A percentile compares a stretch with the other conserved stretches of the same genome.
phyloP scores from a whole-genome alignment of 2,888 invertebrate genomes.

The Cantharis lateralis region DNA sequence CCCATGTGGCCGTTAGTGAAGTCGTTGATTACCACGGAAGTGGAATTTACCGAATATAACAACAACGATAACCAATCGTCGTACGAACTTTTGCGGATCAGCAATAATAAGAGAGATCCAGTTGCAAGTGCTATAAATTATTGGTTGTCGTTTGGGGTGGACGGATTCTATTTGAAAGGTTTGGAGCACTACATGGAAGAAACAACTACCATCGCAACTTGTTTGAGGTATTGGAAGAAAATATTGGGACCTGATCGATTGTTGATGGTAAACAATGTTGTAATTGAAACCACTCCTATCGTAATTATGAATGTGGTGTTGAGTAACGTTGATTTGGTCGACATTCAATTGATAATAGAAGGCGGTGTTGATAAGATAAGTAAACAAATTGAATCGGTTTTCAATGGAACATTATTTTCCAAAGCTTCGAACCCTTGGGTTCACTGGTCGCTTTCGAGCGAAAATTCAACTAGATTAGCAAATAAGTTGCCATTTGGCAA shows the following conservation, averaged over 20 bases:
- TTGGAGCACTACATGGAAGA: slow-evolving; percentile 70
- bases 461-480: slow-evolving; percentile 65
- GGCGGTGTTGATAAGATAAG: slow-evolving; percentile 64
- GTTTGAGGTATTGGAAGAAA: slow-evolving; percentile 71
- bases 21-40: slow-evolving; percentile 39
- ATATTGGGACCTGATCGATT: slow-evolving; percentile 66
- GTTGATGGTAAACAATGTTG: slow-evolving; percentile 68
- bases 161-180: slow-evolving; percentile 88
- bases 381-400: slow-evolving; percentile 61
- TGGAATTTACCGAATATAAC: slow-evolving; percentile 33
- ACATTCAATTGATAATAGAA: slow-evolving; percentile 66
- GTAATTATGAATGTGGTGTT: slow-evolving; percentile 65
- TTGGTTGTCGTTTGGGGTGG: slow-evolving; percentile 78
- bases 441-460: slow-evolving; percentile 77
- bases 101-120: slow-evolving; percentile 43
- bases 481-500: slow-evolving; percentile 62
- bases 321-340: slow-evolving; percentile 71
- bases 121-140: slow-evolving; percentile 66
- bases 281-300: slow-evolving; percentile 57
- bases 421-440: slow-evolving; percentile 73
- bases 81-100: slow-evolving; percentile 35
- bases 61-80: slow-evolving; percentile 35
- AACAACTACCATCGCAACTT: slow-evolving; percentile 60
- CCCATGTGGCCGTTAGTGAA: slow-evolving; percentile 65
- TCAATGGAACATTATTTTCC: slow-evolving; percentile 64